These are phyloP conservation scores for Gallinago stenura DNA, from an alignment of 2,797 vertebrate genomes.

Conservation along the genomic window DNA sequence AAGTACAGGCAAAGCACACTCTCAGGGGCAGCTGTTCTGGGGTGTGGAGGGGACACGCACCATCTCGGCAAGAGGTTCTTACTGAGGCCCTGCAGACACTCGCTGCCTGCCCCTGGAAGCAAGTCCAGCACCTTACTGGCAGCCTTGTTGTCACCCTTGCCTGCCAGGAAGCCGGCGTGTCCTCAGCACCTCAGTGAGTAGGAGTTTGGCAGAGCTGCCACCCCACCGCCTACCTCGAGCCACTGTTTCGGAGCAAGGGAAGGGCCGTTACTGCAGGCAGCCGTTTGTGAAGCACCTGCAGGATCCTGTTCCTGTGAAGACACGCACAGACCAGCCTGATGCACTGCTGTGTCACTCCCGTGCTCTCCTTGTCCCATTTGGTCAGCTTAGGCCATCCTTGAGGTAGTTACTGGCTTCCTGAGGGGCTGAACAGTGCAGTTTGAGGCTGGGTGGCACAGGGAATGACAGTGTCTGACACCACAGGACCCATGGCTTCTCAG, in stretches of 20 bases:
- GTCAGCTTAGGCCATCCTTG: fast-evolving
- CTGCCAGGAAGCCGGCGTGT: not conserved
- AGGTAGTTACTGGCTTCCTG: not conserved
- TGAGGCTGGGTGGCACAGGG: not conserved
- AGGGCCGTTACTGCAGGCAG: not conserved
- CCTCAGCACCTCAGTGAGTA: not conserved
- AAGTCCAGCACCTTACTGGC: not conserved
- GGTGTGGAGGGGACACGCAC: not conserved
- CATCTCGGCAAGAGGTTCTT: not conserved
- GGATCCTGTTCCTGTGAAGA: not conserved
- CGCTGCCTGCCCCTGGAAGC: fast-evolving
- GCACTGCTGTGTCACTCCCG: fast-evolving
- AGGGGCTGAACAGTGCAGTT: not conserved
- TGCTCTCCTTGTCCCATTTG: not conserved
- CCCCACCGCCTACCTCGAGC: not conserved
- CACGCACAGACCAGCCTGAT: fast-evolving
- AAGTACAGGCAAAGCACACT: not conserved
- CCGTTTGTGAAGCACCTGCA: not conserved
- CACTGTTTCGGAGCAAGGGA: not conserved
- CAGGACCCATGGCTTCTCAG: not conserved
- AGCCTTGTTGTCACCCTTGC: not conserved
- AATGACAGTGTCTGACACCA: not conserved
- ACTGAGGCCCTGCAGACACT: not conserved
- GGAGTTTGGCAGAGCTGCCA: not conserved
- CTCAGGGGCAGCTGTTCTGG: not conserved